Base-by-base conservation (phyloP, 2,797 vertebrate species). In the Myotis pilosus region DNA sequence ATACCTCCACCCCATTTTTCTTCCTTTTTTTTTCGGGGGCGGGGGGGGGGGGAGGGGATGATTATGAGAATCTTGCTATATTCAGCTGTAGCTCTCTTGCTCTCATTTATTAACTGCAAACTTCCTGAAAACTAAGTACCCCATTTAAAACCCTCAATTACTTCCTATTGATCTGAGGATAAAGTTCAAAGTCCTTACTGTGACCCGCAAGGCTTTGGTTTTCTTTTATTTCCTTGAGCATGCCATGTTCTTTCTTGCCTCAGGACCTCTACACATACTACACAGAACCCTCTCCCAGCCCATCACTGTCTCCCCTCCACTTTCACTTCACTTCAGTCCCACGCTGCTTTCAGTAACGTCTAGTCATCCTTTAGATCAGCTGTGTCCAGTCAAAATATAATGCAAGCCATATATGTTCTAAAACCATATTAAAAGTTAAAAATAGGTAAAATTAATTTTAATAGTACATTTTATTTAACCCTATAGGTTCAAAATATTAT, bases 101-200 rank as follows among this genome's bases (percentile, higher is more conserved):
- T 33, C 51, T 86, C 68, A 19, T 51, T 36, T 62, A 64, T 81
- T 57, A 47, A 36, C 36, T 71, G 33, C 60, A 62, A 91, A 85
- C 60, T 69, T 79, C 78, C 55, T 84, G 64, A 80, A 93, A 88
- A 85, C 25, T 44, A 9, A 88, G 72, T 22, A 62, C 22, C 23
- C 38, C 75, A 69, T 87, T 83, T 74, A 85, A 75, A 93, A 91
- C 15, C n/a, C 44, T 85, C 51, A 75, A 13, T 81, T 64, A 51
- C 74, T 91, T 95, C 74, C 84, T 81, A 47, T 80, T 93, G 83
- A 86, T 84, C 57, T 64, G 28, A 91, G 72, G 66, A 55, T 38
- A 75, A 41, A 88, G 23, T 51, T 53, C 66, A 80, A 79, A 91
- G 69, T 80, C 30, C 10, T 79, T 91, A 38, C 55, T 2, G 15